Evolutionary conservation across 1,140 invertebrate species (phyloP), one percentile per base, ranked within the genome.

Genomic region (Bombus waltoni): DNA sequence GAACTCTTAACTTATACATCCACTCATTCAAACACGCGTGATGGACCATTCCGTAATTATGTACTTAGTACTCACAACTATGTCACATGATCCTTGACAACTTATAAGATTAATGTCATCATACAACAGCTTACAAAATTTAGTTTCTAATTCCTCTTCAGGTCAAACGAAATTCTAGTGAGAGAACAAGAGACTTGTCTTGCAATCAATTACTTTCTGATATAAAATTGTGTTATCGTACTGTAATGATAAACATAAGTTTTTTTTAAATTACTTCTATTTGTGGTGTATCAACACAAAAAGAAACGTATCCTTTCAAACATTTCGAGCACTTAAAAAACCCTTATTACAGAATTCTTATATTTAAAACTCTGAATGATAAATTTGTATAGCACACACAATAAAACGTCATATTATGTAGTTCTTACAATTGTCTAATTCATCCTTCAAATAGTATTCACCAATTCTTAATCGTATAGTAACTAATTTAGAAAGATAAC

Each of bases 1-100:
- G 88, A 93, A 90, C 89, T 92, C 89, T 91, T 88, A 90, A 84
- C 87, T 92, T 88, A 91, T 89, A 90, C 89, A 92, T 91, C 87
- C 91, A 93, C 84, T 90, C 91, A 89, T 82, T 88, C 90, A 92
- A 81, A 86, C 92, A 91, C 83, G 87, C 92, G 76, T 85, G 84
- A 90, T 74, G 77, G 87, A 89, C 80, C 91, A 87, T 90, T 89
- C 88, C 86, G 88, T 88, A 89, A 87, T 75, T 91, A 91, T 85
- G 85, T 89, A 91, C 89, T 90, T 81, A 70, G 73, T 87, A 84
- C 82, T 87, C 82, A 74, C 74, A 83, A 87, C 74, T 87, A 87
- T 87, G 87, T 87, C 91, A 87, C 83, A 91, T 85, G 88, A 91
- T 87, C 87, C 85, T 87, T 57, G 86, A 88, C 38, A 88, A 86